Percentiles rank a stretch among this genome's conserved stretches.
Conservation (phyloP, 2,888 invertebrate genomes). For the Drosophila anomalipes region DNA sequence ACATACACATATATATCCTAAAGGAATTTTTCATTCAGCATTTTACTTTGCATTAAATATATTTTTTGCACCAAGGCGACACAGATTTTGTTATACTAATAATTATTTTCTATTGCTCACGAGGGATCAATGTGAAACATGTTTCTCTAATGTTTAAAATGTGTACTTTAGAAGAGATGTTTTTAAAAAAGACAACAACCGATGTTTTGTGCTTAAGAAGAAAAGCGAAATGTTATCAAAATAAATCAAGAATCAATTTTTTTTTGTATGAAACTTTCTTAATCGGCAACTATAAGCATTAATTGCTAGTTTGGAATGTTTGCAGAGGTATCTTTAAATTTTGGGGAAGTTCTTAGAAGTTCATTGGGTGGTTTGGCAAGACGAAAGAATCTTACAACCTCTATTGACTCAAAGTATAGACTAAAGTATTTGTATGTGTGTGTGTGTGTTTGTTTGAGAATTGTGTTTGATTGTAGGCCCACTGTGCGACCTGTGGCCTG, state of each 20-base stretch:
- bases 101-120: neutral
- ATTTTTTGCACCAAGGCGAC: neutral
- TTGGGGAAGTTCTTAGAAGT: neutral
- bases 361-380: neutral
- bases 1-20: neutral
- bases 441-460: neutral
- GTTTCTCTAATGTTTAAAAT: neutral
- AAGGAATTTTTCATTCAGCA: neutral
- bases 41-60: neutral
- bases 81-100: neutral
- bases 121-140: neutral
- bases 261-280: neutral
- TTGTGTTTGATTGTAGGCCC: constrained; percentile 9
- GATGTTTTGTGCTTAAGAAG: neutral
- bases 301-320: neutral
- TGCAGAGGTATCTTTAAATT: neutral
- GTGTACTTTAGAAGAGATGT: neutral
- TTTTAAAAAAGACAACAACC: neutral
- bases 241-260: neutral
- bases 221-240: neutral
- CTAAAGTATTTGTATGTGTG: neutral
- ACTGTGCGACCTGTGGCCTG: constrained; percentile 56
- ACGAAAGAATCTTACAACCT: neutral
- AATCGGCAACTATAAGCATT: neutral
- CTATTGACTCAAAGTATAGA: neutral